Percentiles rank a stretch among this genome's conserved stretches.
phyloP scores from a whole-genome alignment of 2,113 vertebrate species.

The Pelobates fuscus region DNA sequence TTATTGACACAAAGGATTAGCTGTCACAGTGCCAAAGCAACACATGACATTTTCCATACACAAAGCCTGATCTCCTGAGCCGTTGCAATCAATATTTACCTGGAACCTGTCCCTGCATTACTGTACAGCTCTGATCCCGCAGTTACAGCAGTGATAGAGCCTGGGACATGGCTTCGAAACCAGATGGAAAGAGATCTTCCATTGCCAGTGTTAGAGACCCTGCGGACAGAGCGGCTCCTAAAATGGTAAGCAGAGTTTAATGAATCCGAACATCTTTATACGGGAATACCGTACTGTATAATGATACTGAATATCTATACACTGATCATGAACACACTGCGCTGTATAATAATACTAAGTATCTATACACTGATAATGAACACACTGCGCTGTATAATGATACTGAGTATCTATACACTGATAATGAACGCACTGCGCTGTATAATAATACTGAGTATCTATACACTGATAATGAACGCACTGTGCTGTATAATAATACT shows the following conservation, averaged over 20 bases:
- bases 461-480: background rate
- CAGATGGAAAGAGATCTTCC: conserved; percentile 5
- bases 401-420: background rate
- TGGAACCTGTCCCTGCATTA: conserved; percentile 2
- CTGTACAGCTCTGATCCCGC: background rate
- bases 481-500: background rate
- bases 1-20: conserved; percentile 41
- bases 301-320: background rate
- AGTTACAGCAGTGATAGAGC: background rate
- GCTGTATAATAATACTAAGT: background rate
- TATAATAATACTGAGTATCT: background rate
- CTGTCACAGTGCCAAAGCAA: conserved; percentile 10
- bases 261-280: background rate
- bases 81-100: conserved; percentile 10
- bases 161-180: conserved; percentile 8
- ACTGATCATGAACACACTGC: background rate
- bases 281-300: background rate
- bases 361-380: conserved; percentile 1
- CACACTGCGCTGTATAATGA: background rate
- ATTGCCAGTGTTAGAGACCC: conserved; percentile 5
- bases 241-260: conserved; percentile 1
- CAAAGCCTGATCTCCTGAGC: background rate
- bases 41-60: background rate
- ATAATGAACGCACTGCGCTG: background rate
- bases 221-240: background rate